Evolutionary conservation across 2,888 invertebrate genomes (phyloP), one percentile per base, ranked within the genome.

Genomic region (Drosophila lacicola): DNA sequence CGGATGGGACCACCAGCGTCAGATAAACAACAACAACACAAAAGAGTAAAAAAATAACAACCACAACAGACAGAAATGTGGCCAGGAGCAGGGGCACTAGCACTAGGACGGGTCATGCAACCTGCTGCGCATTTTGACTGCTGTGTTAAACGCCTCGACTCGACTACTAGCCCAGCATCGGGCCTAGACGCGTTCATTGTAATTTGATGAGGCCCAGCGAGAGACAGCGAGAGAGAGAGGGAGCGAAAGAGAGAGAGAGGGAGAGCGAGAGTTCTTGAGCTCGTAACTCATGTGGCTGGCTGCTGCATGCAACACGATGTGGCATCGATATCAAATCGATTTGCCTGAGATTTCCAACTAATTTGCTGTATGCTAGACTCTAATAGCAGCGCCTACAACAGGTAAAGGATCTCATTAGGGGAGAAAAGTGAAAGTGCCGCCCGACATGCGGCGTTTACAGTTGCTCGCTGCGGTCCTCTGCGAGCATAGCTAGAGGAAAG

Each of bases 351-450:
- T 76, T 82, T 75, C 74, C 60, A 50, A 72, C 80, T 89, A 79
- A 82, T 82, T 85, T 82, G 70, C 71, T 53, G 34, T 44, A 29
- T 29, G 29, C 29, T 37, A 29, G 37, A 63, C 65, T 69, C 65
- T 76, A 66, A 64, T 66, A 46, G 67, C 61, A 58, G 61, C 19
- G 45, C 34, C 49, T 60, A 69, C 39, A 34, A 55, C 87, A 90
- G 87, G 87, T 87, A 90, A 89, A 82, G 87, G 83, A 78, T 66
- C 83, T 86, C 87, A 86, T 90, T 87, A 90, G 83, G 44, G 54
- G 58, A 46, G 57, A 58, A 81, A 84, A 90, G 90, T 88, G 90
- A 90, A 90, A 89, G 82, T 87, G 64, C 62, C 73, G 71, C 68
- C 41, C 51, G 37, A 14, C 11, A 21, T 36, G 47, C 51, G 21